phyloP scores from a whole-genome alignment of 92 coral and sea anemone species.

The Porites divaricata region DNA sequence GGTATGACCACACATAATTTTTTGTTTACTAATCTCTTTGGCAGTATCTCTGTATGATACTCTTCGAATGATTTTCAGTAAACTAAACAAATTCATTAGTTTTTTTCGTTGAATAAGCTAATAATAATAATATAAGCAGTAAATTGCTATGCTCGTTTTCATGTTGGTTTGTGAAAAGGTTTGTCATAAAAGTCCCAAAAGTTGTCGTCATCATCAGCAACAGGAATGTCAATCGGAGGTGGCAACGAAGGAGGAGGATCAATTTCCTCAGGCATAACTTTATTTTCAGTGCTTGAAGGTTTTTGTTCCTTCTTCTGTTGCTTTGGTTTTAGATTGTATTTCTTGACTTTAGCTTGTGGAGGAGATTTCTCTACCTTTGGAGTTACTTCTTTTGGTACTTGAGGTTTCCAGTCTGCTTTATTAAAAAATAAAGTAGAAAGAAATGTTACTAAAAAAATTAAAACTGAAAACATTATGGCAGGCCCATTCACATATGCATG shows the following conservation, averaged over 20 bases:
- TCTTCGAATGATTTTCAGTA: no score
- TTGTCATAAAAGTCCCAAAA: conserved; percentile 96
- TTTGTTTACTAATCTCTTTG: no score
- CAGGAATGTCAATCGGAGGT: conserved; percentile 34
- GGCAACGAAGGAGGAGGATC: conserved; percentile 13
- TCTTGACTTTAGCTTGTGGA: conserved; percentile 26
- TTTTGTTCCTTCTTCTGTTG: conserved; percentile 72
- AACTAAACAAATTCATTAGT: background rate
- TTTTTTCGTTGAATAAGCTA: background rate
- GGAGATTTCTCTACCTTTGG: conserved; percentile 45
- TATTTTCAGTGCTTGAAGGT: conserved; percentile 40
- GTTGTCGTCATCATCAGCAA: conserved; percentile 70
- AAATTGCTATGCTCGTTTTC: background rate
- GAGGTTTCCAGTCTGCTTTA: conserved; percentile 74
- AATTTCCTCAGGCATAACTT: conserved; percentile 43
- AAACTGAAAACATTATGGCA: background rate
- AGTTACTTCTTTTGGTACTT: conserved; percentile 35
- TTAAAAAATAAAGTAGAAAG: background rate
- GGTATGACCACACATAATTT: no score
- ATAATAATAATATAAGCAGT: background rate
- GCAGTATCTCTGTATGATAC: no score
- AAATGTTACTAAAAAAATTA: background rate
- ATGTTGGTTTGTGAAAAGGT: conserved; percentile 81
- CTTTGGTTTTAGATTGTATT: conserved; percentile 62
- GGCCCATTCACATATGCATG: background rate